Evolutionary conservation across 2,888 invertebrate species (phyloP).

Genomic region (Troilus luridus): DNA sequence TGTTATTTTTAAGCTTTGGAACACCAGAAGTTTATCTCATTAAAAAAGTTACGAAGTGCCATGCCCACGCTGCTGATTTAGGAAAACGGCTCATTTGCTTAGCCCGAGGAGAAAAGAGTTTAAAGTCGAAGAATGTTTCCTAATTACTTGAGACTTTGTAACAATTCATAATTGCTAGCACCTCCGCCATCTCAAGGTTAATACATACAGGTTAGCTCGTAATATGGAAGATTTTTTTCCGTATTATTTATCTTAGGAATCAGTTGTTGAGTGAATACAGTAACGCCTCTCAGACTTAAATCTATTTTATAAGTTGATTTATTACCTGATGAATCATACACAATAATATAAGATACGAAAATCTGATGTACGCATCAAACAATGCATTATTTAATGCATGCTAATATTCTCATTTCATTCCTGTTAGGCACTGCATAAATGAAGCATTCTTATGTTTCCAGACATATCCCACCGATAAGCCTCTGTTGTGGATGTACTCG

Average conservation of each 20-base stretch:
- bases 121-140: not conserved
- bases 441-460: no score
- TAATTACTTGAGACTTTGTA: not conserved
- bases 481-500: no score
- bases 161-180: not conserved
- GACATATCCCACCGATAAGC: no score
- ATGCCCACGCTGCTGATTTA: not conserved
- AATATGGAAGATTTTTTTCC: not conserved
- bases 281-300: not conserved
- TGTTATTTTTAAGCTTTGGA: not conserved
- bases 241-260: not conserved
- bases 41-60: not conserved
- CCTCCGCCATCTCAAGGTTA: not conserved
- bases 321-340: not conserved
- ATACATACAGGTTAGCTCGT: not conserved
- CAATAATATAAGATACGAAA: no score
- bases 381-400: no score
- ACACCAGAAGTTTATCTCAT: not conserved
- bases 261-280: not conserved
- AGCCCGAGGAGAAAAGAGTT: not conserved
- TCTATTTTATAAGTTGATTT: not conserved
- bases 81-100: constrained; percentile 4
- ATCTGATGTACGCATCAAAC: no score
- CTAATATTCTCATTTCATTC: no score
- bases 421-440: no score